These are phyloP conservation scores for Cotesia chilonis DNA, from an alignment of 1,140 invertebrate species.

Conservation along the genomic window DNA sequence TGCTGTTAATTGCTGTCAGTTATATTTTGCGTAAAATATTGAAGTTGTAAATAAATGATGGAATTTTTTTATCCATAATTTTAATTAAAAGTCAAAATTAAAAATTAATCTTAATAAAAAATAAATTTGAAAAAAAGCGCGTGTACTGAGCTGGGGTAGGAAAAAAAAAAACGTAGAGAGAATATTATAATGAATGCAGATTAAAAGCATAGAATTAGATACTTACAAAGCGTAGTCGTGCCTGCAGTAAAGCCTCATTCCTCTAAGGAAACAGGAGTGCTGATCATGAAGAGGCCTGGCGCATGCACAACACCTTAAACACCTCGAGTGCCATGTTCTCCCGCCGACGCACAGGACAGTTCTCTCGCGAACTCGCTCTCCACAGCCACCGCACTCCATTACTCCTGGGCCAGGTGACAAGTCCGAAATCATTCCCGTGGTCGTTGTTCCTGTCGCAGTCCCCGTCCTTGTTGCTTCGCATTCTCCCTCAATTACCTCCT, in stretches of 20 bases:
- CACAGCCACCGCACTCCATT: conserved; percentile 64
- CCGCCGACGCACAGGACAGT: conserved; percentile 62
- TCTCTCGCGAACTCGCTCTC: conserved; percentile 59
- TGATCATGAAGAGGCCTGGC: conserved; percentile 61
- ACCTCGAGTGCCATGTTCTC: conserved; percentile 62
- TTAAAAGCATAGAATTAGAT: conserved; percentile 8
- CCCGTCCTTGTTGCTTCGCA: conserved; percentile 36
- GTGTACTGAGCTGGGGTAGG: not conserved
- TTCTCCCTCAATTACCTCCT: conserved; percentile 38
- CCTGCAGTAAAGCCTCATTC: conserved; percentile 61
- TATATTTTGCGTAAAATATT: too few species aligned
- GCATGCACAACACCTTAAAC: conserved; percentile 61
- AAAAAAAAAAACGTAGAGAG: not conserved
- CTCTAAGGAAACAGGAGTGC: conserved; percentile 62
- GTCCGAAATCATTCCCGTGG: conserved; percentile 38
- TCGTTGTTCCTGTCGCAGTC: conserved; percentile 25
- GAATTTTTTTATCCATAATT: too few species aligned
- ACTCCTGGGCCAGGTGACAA: conserved; percentile 37
- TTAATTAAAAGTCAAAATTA: too few species aligned
- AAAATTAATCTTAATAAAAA: too few species aligned
- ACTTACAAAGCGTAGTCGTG: conserved; percentile 65
- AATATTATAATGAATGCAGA: not conserved
- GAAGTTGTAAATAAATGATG: too few species aligned
- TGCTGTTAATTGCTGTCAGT: too few species aligned
- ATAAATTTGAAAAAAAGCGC: too few species aligned